Conservation (phyloP, 2,888 invertebrate species). For the Nomada ruficornis region DNA sequence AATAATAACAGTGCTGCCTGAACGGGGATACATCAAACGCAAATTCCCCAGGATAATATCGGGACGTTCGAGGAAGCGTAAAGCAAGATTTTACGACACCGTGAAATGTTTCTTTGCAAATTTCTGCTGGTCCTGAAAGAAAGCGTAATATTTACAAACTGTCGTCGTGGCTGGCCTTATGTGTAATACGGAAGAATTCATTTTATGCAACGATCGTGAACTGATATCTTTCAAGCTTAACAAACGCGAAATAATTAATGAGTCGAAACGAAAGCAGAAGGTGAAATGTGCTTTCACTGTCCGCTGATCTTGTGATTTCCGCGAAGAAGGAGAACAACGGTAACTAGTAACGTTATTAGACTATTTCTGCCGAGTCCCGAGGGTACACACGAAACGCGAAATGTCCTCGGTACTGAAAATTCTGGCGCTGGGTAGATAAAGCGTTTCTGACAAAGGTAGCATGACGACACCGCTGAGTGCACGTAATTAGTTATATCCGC, state of each 20-base stretch:
- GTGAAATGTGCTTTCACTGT: background rate
- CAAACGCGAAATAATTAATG: background rate
- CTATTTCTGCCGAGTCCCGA: constrained; percentile 45
- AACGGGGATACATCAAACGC: background rate
- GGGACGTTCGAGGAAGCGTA: background rate
- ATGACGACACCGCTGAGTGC: constrained; percentile 67
- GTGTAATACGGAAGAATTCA: background rate
- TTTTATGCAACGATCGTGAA: background rate
- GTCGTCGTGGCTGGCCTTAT: background rate
- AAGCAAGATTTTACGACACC: constrained; percentile 20
- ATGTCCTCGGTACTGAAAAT: constrained; percentile 62
- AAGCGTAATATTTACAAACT: constrained; percentile 15
- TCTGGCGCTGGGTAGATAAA: constrained; percentile 58
- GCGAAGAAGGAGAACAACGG: background rate
- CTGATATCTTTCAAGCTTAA: background rate
- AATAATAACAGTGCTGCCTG: background rate
- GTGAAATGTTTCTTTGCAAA: constrained; percentile 22
- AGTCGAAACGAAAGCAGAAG: background rate
- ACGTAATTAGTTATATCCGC: constrained; percentile 73
- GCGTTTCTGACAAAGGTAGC: constrained; percentile 62
- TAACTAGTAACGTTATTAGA: constrained; percentile 44
- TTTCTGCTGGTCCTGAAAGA: background rate
- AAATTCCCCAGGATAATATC: background rate
- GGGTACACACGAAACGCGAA: constrained; percentile 49
- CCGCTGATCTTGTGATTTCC: constrained; percentile 19